A percentile compares a stretch with the other conserved stretches of the same genome.
phyloP scores from a whole-genome alignment of 2,888 invertebrate species.

The Drosophila borealis region DNA sequence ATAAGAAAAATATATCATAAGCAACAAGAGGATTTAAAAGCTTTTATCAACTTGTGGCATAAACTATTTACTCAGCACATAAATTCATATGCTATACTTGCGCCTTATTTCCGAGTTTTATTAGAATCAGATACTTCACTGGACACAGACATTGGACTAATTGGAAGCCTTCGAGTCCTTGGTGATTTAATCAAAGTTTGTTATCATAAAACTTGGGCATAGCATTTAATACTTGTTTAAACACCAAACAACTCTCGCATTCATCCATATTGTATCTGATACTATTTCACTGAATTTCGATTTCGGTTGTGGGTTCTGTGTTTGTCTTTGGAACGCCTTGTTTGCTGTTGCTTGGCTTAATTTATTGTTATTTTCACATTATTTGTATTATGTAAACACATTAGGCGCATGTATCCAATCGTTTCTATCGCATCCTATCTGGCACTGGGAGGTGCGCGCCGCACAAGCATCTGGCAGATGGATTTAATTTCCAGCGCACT shows the following conservation, averaged over 20 bases:
- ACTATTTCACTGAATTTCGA: conserved; percentile 40
- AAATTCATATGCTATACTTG: too few species aligned
- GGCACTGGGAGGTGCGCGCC: conserved; percentile 3
- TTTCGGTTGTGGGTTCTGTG: conserved; percentile 30
- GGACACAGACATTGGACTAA: too few species aligned
- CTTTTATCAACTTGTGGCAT: too few species aligned
- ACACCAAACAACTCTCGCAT: conserved; percentile 32
- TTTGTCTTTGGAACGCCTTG: conserved; percentile 36
- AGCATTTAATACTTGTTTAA: conserved; percentile 1
- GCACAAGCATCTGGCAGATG: conserved; percentile 44
- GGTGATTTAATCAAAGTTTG: too few species aligned
- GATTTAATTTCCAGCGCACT: conserved; percentile 59
- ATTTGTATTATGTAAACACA: conserved; percentile 75
- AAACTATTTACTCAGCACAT: too few species aligned
- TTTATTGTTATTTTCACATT: conserved; percentile 75
- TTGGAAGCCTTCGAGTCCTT: too few species aligned
- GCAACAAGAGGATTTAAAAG: too few species aligned
- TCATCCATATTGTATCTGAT: conserved; percentile 21
- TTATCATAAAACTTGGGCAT: background rate
- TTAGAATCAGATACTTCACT: too few species aligned
- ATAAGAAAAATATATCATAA: too few species aligned
- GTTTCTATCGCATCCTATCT: conserved; percentile 30
- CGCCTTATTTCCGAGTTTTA: too few species aligned
- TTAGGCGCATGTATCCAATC: conserved; percentile 42
- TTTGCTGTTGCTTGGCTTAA: conserved; percentile 59